Evolutionary conservation across 2,888 invertebrate genomes (phyloP).

Genomic region (Perdita meconis): DNA sequence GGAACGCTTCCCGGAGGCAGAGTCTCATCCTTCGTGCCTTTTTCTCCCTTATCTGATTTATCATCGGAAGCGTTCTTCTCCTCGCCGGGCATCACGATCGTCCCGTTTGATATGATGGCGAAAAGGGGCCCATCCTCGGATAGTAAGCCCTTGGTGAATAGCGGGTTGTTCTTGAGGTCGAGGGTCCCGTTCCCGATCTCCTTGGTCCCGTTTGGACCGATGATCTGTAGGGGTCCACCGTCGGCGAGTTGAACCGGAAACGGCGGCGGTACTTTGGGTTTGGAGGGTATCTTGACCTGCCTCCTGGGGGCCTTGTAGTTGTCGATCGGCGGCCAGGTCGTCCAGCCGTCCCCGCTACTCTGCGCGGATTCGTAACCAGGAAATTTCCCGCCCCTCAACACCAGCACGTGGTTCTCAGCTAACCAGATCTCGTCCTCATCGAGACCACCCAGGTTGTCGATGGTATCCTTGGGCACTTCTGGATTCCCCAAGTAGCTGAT

Average conservation of each 20-base stretch:
- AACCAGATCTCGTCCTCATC: conserved; percentile 95
- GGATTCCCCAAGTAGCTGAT: conserved; percentile 92
- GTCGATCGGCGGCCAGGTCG: conserved; percentile 92
- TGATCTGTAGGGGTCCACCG: conserved; percentile 93
- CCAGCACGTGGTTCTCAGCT: conserved; percentile 94
- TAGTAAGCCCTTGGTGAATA: conserved; percentile 82
- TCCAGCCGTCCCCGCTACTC: conserved; percentile 25
- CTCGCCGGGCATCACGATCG: conserved; percentile 68
- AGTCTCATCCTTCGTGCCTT: conserved; percentile 85
- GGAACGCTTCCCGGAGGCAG: conserved; percentile 76
- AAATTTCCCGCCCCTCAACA: conserved; percentile 91
- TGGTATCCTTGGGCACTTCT: conserved; percentile 92
- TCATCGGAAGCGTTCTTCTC: conserved; percentile 81
- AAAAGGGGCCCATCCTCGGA: conserved; percentile 85
- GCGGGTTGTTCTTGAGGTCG: conserved; percentile 75
- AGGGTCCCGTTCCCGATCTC: conserved; percentile 85
- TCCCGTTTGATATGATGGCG: conserved; percentile 85
- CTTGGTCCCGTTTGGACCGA: conserved; percentile 92
- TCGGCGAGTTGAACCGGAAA: conserved; percentile 96
- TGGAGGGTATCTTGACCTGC: conserved; percentile 93
- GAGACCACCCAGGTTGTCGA: conserved; percentile 92
- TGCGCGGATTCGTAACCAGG: conserved; percentile 82
- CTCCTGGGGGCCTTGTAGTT: conserved; percentile 92
- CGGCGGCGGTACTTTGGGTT: conserved; percentile 95
- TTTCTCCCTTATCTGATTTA: conserved; percentile 41